Evolutionary conservation across 2,797 vertebrate species (phyloP).

Genomic region (Myotis findleyi): DNA sequence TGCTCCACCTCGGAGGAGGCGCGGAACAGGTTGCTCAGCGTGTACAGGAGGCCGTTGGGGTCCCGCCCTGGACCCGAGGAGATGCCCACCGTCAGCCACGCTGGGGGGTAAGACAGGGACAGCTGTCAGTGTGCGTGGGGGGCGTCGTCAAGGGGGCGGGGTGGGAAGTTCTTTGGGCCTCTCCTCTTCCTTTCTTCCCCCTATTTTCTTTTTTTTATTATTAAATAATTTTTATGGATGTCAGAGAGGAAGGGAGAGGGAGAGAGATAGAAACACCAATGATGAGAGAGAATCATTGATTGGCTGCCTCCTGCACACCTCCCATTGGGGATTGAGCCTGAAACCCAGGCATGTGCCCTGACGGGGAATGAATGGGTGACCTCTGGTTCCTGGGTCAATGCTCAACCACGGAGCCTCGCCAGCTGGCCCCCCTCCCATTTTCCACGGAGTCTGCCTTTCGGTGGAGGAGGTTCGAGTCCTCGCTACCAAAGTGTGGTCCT

Average conservation of each 20-base stretch:
- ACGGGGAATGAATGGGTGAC: no score
- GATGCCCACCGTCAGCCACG: conserved; percentile 91
- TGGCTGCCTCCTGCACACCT: no score
- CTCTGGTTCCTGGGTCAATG: no score
- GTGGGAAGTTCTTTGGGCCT: not conserved
- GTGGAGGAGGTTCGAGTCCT: not conserved
- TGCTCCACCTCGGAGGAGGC: conserved; percentile 89
- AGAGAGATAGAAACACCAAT: no score
- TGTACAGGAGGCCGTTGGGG: conserved; percentile 88
- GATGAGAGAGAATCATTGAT: no score
- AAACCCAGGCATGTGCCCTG: no score
- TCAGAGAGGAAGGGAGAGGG: no score
- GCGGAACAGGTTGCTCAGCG: conserved; percentile 90
- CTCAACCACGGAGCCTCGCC: no score
- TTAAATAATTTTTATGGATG: no score
- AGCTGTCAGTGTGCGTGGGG: not conserved
- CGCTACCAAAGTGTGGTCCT: not conserved
- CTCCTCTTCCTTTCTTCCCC: not conserved
- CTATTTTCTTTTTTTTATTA: no score
- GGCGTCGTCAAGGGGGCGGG: not conserved
- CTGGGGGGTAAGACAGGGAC: conserved; percentile 79
- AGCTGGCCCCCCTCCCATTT: not conserved
- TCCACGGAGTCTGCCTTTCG: not conserved
- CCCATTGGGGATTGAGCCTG: no score
- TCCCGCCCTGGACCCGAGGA: conserved; percentile 86